These are phyloP conservation scores for Stictonetta naevosa DNA, from an alignment of 2,113 vertebrate species.

Conservation along the genomic window DNA sequence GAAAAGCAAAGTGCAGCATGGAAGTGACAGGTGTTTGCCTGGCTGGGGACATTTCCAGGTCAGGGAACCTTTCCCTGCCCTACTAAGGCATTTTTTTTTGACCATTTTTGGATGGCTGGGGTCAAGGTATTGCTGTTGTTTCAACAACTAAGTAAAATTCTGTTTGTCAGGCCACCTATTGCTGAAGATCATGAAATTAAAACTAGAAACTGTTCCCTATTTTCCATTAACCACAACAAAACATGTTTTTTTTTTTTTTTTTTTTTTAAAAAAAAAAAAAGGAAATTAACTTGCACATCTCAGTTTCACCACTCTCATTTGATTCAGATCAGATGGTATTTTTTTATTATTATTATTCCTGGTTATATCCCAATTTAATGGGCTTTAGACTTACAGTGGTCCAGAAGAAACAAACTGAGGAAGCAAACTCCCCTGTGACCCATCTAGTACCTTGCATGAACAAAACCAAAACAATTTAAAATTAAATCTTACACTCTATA, in stretches of 20 bases:
- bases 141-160: neutral
- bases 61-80: neutral
- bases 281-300: neutral
- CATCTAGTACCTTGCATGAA: neutral
- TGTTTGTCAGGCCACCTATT: neutral
- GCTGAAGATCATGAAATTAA: neutral
- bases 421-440: neutral
- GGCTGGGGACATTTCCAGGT: neutral
- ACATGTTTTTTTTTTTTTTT: neutral
- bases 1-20: neutral
- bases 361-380: neutral
- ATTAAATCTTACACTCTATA: neutral
- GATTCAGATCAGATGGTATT: neutral
- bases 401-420: neutral
- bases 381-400: neutral
- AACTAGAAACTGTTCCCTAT: neutral
- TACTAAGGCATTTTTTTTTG: neutral
- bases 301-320: neutral
- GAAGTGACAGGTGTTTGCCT: neutral
- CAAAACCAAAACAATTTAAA: neutral
- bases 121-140: neutral
- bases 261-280: neutral
- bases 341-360: neutral
- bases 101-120: neutral
- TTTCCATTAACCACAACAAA: neutral